phyloP scores from a whole-genome alignment of 2,797 vertebrate species.

The Neopelma chrysocephalum region DNA sequence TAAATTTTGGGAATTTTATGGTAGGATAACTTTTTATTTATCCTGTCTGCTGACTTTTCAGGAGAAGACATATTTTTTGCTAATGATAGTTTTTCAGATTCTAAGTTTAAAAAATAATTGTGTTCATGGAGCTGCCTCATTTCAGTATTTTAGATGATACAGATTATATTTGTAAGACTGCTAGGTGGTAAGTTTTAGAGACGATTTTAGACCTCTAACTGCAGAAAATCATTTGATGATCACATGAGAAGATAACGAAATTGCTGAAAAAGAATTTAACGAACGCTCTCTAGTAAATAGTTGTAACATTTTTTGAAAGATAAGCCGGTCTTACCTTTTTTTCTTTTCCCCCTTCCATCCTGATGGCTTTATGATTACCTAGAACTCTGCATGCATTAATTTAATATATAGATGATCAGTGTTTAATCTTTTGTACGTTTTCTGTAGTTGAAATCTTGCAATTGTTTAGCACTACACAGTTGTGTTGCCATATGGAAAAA shows the following conservation, averaged over 20 bases:
- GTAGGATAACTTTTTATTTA: neutral
- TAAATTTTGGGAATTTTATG: neutral
- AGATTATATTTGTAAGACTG: neutral
- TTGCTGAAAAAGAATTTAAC: neutral
- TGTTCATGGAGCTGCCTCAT: neutral
- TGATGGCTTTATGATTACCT: neutral
- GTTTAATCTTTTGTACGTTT: neutral
- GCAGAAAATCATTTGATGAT: neutral
- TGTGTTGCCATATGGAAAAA: neutral
- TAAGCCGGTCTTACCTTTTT: neutral
- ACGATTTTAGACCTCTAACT: neutral
- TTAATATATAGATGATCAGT: neutral
- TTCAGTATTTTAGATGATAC: neutral
- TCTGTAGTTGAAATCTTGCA: neutral
- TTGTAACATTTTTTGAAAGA: neutral
- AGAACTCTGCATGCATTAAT: neutral
- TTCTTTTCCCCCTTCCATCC: fast-evolving
- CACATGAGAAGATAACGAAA: neutral
- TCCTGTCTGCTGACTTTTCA: neutral
- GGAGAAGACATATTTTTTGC: neutral
- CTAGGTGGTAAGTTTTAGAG: neutral
- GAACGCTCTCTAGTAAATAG: neutral
- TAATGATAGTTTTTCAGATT: neutral
- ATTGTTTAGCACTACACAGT: neutral
- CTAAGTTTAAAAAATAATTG: neutral